phyloP scores from a whole-genome alignment of 2,113 vertebrate genomes.

The Carettochelys insculpta region DNA sequence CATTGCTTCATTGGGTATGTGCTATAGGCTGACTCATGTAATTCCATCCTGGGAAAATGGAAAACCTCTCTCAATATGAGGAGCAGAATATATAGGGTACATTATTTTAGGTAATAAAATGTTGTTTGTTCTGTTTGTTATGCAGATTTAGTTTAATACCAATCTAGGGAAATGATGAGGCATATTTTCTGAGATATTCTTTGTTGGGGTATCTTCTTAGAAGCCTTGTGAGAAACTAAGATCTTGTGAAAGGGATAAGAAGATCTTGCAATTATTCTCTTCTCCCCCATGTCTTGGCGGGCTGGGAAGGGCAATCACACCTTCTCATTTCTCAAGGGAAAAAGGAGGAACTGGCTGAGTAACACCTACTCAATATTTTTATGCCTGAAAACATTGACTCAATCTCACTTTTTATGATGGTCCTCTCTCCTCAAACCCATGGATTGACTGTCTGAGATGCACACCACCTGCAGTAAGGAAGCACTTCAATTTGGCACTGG shows the following conservation, averaged over 20 bases:
- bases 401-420: background rate
- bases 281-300: background rate
- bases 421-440: background rate
- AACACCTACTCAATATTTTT: background rate
- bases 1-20: constrained; percentile 26
- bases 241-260: background rate
- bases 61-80: constrained; percentile 34
- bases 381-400: background rate
- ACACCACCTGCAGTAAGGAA: background rate
- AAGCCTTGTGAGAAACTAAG: background rate
- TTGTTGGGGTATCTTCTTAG: background rate
- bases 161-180: background rate
- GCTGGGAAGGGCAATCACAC: background rate
- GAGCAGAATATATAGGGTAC: constrained; percentile 25
- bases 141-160: constrained; percentile 27
- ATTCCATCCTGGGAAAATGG: constrained; percentile 69
- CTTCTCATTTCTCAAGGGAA: background rate
- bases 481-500: background rate
- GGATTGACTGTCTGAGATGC: fast-evolving
- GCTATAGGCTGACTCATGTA: constrained; percentile 47
- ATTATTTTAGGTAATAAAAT: constrained; percentile 44
- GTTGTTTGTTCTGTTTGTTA: constrained; percentile 18
- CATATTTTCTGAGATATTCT: background rate
- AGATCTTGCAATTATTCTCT: background rate
- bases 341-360: background rate